Conservation (phyloP, 37 sponge, comb jelly and placozoan species). For the Chondrilla cf. caribensis region DNA sequence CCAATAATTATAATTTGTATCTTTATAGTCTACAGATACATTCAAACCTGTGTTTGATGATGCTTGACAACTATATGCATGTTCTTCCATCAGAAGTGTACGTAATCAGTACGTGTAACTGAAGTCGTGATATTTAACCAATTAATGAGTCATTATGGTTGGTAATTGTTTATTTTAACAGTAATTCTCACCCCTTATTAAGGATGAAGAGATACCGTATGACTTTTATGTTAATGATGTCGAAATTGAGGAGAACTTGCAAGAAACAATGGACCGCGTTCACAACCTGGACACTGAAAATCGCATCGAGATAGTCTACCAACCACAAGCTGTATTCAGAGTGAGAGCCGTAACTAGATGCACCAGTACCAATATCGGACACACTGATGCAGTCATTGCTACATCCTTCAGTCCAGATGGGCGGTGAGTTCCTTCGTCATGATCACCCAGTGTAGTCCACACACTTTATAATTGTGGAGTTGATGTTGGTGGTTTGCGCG, state of each 20-base stretch:
- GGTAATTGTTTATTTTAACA: too few relatives aligned
- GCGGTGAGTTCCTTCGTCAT: constrained; percentile 31
- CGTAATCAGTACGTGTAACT: too few relatives aligned
- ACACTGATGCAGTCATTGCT: constrained; percentile 90
- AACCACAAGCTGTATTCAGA: constrained; percentile 88
- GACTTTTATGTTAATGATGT: constrained; percentile 75
- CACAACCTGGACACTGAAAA: constrained; percentile 60
- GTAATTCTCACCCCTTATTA: too few relatives aligned
- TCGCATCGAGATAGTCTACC: constrained; percentile 79
- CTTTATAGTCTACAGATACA: too few relatives aligned
- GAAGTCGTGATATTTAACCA: too few relatives aligned
- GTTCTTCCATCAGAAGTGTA: too few relatives aligned
- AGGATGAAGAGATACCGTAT: constrained; percentile 81
- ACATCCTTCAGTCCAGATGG: constrained; percentile 93
- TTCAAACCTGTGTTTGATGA: too few relatives aligned
- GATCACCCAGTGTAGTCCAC: background rate
- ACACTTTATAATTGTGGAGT: background rate
- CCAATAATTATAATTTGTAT: too few relatives aligned
- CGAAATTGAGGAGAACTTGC: constrained; percentile 55
- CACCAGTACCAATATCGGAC: constrained; percentile 84
- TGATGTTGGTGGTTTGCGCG: background rate
- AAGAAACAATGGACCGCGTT: constrained; percentile 36
- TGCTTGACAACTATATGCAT: too few relatives aligned
- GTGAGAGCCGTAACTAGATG: constrained; percentile 92
- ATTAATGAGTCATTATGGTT: too few relatives aligned